These are phyloP conservation scores for Ciona savignyi DNA, from an alignment of 23 tunicate genomes.

Conservation along the genomic window DNA sequence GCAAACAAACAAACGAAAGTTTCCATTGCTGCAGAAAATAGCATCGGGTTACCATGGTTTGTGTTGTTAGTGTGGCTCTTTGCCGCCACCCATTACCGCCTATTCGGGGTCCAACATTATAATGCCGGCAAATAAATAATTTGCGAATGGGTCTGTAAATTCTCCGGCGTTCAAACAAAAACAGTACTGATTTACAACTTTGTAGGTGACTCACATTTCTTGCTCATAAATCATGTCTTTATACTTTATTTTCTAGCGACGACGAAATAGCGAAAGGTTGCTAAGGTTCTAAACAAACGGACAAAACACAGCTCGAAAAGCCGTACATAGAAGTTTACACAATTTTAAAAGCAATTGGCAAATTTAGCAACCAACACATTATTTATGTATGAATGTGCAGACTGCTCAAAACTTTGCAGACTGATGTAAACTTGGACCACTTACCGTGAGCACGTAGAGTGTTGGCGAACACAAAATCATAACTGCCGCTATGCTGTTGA, in stretches of 20 bases:
- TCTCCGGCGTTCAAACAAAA: neutral
- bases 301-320: no score
- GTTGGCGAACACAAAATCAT: slow-evolving; percentile 87
- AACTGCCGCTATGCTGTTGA: slow-evolving; percentile 48
- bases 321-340: no score
- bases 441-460: slow-evolving; percentile 84
- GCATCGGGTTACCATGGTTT: slow-evolving; percentile 33
- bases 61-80: neutral
- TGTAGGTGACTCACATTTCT: neutral
- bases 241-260: neutral
- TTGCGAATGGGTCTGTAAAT: neutral
- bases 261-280: neutral
- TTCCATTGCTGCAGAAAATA: no score
- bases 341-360: no score
- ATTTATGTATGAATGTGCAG: no score
- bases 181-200: neutral
- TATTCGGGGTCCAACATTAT: no score
- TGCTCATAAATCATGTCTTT: neutral
- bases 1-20: no score
- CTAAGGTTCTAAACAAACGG: no score
- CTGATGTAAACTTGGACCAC: no score
- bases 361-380: no score
- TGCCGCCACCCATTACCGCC: neutral
- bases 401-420: no score
- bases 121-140: no score